Evolutionary conservation across 2,113 vertebrate species (phyloP).

Genomic region (Anarrhichthys ocellatus): DNA sequence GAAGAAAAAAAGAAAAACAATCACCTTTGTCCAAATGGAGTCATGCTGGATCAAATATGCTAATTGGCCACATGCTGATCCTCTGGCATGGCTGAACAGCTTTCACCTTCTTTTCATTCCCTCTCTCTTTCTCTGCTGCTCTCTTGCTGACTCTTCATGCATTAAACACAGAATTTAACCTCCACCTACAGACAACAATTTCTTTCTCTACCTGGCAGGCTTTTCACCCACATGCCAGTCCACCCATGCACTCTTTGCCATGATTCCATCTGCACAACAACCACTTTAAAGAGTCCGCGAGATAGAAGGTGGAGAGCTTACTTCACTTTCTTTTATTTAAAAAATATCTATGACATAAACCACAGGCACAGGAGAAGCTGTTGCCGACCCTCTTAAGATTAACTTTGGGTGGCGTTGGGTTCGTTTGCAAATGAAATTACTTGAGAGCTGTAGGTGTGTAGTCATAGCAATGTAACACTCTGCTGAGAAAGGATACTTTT

Average conservation of each 20-base stretch:
- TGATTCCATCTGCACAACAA: slow-evolving; percentile 37
- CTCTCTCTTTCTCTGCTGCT: slow-evolving; percentile 9
- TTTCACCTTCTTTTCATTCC: slow-evolving; percentile 31
- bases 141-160: slow-evolving; percentile 45
- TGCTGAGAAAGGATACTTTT: slow-evolving; percentile 60
- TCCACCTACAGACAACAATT: slow-evolving; percentile 67
- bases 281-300: slow-evolving; percentile 10
- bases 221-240: slow-evolving; percentile 62
- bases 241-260: slow-evolving; percentile 52
- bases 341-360: slow-evolving; percentile 44
- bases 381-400: slow-evolving; percentile 44
- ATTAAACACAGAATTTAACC: slow-evolving; percentile 69
- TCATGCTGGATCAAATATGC: slow-evolving; percentile 30
- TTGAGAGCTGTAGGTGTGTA: slow-evolving; percentile 77
- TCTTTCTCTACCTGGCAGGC: slow-evolving; percentile 65
- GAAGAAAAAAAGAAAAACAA: background rate
- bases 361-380: slow-evolving; percentile 20
- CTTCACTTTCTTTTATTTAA: slow-evolving; percentile 22
- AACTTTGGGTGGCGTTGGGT: slow-evolving; percentile 29
- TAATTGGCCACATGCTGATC: slow-evolving; percentile 19
- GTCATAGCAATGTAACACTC: slow-evolving; percentile 77
- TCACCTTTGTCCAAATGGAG: slow-evolving; percentile 14
- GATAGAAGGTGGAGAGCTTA: slow-evolving; percentile 28
- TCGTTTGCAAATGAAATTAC: slow-evolving; percentile 74
- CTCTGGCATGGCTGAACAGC: slow-evolving; percentile 15